These are phyloP conservation scores for Drosophila tropicalis DNA, from an alignment of 1,140 invertebrate species.

Conservation along the genomic window DNA sequence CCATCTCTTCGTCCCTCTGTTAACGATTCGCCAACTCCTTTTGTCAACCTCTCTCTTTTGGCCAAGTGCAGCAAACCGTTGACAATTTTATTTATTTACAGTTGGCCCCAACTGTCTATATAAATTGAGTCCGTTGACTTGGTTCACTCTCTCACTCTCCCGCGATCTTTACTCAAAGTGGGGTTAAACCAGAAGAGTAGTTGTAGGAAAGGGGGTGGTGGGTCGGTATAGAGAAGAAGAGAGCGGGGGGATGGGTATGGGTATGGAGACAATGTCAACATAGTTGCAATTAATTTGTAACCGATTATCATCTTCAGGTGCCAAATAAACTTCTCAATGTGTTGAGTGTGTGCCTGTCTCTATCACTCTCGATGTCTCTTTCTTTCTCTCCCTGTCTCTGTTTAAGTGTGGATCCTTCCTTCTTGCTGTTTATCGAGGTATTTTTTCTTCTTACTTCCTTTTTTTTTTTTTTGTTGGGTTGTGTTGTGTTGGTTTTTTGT, in stretches of 20 bases:
- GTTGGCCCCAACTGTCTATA: constrained; percentile 75
- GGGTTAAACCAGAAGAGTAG: not conserved
- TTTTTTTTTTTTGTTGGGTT: not conserved
- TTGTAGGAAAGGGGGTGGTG: not conserved
- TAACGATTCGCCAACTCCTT: not conserved
- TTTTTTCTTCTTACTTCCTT: constrained; percentile 47
- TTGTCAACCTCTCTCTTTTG: constrained; percentile 11
- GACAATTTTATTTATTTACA: constrained; percentile 82
- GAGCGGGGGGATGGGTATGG: constrained; percentile 2
- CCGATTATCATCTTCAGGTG: constrained; percentile 83
- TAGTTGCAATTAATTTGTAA: constrained; percentile 83
- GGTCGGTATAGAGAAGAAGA: not conserved
- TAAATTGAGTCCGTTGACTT: constrained; percentile 69
- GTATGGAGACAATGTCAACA: constrained; percentile 68
- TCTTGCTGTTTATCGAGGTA: constrained; percentile 20
- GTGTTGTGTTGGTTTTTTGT: constrained; percentile 15
- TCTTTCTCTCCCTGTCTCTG: constrained; percentile 30
- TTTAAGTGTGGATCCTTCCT: constrained; percentile 20
- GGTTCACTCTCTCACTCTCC: not conserved
- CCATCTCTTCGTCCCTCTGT: constrained; percentile 56
- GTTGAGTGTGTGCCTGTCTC: constrained; percentile 56
- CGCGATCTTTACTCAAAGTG: not conserved
- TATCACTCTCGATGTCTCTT: constrained; percentile 45
- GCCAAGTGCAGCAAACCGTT: constrained; percentile 66
- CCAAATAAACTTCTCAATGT: constrained; percentile 83